A percentile compares a stretch with the other conserved stretches of the same genome.
phyloP scores from a whole-genome alignment of 92 coral and sea anemone species.

The Heliopora coerulea region DNA sequence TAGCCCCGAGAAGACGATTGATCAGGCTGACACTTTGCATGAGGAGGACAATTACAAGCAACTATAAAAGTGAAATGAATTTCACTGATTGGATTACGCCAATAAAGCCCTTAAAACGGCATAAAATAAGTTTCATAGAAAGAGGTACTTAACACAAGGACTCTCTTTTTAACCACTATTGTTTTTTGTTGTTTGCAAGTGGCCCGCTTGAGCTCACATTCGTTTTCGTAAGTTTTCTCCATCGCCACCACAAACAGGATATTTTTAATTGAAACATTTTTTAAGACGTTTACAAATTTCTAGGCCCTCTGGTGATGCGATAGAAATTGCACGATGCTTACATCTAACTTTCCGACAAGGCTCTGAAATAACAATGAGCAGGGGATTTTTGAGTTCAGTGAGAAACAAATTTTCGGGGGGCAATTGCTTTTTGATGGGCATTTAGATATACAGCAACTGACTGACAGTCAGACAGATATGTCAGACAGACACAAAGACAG shows the following conservation, averaged over 20 bases:
- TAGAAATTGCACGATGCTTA: slow-evolving; percentile 63
- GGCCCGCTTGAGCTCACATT: slow-evolving; percentile 57
- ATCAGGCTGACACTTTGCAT: slow-evolving; percentile 30
- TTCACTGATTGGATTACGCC: too few species aligned
- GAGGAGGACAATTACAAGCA: slow-evolving; percentile 9
- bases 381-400: background rate
- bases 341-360: slow-evolving; percentile 64
- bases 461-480: background rate
- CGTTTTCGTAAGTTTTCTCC: slow-evolving; percentile 45
- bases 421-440: too few species aligned
- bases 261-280: slow-evolving; percentile 45
- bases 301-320: slow-evolving; percentile 47
- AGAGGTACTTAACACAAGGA: background rate
- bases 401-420: too few species aligned
- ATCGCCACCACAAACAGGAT: slow-evolving; percentile 79
- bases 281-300: slow-evolving; percentile 80
- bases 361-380: slow-evolving; percentile 17
- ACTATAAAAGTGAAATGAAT: background rate
- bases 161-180: slow-evolving; percentile 3
- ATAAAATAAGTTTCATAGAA: background rate
- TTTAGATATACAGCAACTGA: slow-evolving; percentile 4
- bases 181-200: slow-evolving; percentile 58
- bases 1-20: slow-evolving; percentile 5
- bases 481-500: background rate
- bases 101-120: too few species aligned